Base-by-base conservation (phyloP, 2,888 invertebrate species). In the Hofmannophila pseudospretella region DNA sequence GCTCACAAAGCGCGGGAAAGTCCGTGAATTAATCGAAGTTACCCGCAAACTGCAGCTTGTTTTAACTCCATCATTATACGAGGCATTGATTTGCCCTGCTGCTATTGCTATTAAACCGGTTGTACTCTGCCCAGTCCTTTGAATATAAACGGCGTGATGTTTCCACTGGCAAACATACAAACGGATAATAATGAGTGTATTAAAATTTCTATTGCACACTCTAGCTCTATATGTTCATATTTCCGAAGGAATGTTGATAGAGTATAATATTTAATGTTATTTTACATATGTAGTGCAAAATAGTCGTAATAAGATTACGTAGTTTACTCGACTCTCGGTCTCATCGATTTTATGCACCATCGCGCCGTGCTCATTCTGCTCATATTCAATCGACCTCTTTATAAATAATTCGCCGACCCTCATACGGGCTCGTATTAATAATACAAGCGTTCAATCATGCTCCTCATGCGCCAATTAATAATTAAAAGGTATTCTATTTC, bases 41-140 rank as follows among this genome's bases (percentile, higher is more conserved):
- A 62, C 67, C 65, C 59, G 62, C 54, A 62, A 62, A 57, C 61
- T 58, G 61, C 54, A 55, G 45, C 53, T 58, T 58, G 54, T 61
- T 66, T 56, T 65, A 66, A 20, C 63, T 63, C 63, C 58, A 65
- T 67, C 65, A 69, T 67, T 71, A 73, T 66, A 61, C 64, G 58
- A 61, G 58, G 58, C 68, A 68, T 73, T 69, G 72, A 75, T 75
- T 70, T 49, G 44, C 46, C 49, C 46, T 64, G 58, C 62, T 57
- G 59, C 61, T 58, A 63, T 67, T 58, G 69, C 67, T 63, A 66
- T 70, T 60, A 59, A 75, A 79, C 76, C 76, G 77, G 76, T 76
- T 65, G 49, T 41, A 44, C 54, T 45, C 53, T 45, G 57, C 64
- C 59, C 64, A 58, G 63, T 59, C 64, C 63, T 34, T 54, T 65